Percentiles rank a stretch among this genome's conserved stretches.
Conservation (phyloP, 2,797 vertebrate genomes). For the Acanthiza pusilla region DNA sequence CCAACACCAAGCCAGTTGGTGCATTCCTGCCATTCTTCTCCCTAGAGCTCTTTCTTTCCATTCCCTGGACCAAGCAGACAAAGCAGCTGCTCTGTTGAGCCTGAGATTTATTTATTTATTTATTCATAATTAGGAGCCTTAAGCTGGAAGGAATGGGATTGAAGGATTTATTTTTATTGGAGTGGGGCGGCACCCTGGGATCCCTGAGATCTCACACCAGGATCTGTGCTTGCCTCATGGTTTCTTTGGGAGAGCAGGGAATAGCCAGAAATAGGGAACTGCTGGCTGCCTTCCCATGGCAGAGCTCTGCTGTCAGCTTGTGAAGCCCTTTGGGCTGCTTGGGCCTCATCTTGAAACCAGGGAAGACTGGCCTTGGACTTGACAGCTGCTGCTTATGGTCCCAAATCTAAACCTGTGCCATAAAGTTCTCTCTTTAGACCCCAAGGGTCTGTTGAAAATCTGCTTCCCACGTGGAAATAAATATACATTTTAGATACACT, state of each 20-base stretch:
- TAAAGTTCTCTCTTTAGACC: neutral
- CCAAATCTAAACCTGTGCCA: neutral
- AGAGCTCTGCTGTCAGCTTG: neutral
- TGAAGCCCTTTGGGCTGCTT: neutral
- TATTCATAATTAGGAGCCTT: neutral
- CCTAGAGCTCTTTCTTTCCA: neutral
- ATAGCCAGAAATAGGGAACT: neutral
- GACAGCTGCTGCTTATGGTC: neutral
- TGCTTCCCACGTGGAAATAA: neutral
- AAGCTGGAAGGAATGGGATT: neutral
- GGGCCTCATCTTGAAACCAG: neutral
- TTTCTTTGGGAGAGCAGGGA: neutral
- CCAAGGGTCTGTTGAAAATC: neutral
- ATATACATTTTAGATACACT: neutral
- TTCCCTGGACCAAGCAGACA: neutral
- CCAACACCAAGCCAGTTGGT: neutral
- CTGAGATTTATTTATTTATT: neutral
- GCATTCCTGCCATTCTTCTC: constrained; percentile 35
- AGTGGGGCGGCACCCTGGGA: neutral
- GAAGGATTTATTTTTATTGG: neutral
- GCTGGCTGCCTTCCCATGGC: neutral
- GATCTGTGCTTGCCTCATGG: accelerated
- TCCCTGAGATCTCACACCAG: neutral
- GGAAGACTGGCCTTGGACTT: neutral
- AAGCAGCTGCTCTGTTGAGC: constrained; percentile 9